phyloP scores from a whole-genome alignment of 2,888 invertebrate species.

The Scrobipalpa atriplicella region DNA sequence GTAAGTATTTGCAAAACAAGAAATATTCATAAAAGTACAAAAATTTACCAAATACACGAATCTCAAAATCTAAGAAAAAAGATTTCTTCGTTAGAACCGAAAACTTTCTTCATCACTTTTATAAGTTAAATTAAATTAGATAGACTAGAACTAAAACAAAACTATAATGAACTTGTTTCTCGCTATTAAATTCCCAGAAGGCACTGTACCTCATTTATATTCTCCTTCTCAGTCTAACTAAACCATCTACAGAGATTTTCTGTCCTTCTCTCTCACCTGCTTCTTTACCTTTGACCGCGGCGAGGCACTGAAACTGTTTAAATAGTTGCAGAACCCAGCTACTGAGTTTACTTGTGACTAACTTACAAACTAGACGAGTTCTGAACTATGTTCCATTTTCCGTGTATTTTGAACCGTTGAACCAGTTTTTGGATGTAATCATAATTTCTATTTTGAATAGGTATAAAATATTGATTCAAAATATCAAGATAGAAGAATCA shows the following conservation, averaged over 20 bases:
- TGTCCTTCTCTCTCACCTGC: neutral
- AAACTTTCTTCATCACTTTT: slow-evolving; percentile 11
- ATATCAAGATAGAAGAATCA: too few species aligned
- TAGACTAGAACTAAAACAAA: slow-evolving; percentile 23
- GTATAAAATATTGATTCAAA: too few species aligned
- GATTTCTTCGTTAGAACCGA: neutral
- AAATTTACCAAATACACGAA: too few species aligned
- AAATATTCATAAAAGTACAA: too few species aligned
- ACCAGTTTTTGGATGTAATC: too few species aligned
- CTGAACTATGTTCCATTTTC: neutral
- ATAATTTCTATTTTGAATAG: too few species aligned
- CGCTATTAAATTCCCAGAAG: slow-evolving; percentile 14
- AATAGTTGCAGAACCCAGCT: neutral
- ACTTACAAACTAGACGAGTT: neutral
- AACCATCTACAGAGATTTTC: neutral
- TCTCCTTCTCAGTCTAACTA: slow-evolving; percentile 36
- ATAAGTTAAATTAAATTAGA: slow-evolving; percentile 11
- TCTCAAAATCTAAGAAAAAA: too few species aligned
- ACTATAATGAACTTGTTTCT: slow-evolving; percentile 34
- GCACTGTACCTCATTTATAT: slow-evolving; percentile 7
- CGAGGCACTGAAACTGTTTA: neutral
- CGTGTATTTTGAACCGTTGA: neutral
- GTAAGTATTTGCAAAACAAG: too few species aligned
- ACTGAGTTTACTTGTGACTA: neutral
- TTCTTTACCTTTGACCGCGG: slow-evolving; percentile 1